Evolutionary conservation across 2,888 invertebrate species (phyloP), one percentile per base, ranked within the genome.

Genomic region (Cephus pygmeus): DNA sequence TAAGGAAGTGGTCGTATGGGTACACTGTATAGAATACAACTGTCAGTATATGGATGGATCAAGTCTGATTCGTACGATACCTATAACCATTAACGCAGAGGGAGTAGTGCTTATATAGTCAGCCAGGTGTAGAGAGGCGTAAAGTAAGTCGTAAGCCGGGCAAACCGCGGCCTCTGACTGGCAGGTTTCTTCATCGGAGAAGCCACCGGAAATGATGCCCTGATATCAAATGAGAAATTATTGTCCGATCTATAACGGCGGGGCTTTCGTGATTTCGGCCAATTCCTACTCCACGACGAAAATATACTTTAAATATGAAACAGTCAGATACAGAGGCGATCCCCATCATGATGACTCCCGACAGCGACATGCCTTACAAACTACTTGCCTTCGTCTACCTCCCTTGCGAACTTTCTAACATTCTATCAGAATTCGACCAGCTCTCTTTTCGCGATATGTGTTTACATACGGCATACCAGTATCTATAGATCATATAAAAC

Each of bases 171-270:
- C 84, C 82, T 87, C 88, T 90, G 91, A 91, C 89, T 90, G 91
- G 89, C 91, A 90, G 90, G 85, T 90, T 89, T 86, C 90, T 90
- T 91, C 90, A 90, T 91, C 88, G 90, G 86, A 85, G 88, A 90
- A 91, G 91, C 88, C 88, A 91, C 90, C 91, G 91, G 90, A 91
- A 91, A 90, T 90, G 91, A 91, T 89, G 90, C 85, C 87, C 85
- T 84, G 84, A 31, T 34, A 34, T 34, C 12, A n/a, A 68, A 15
- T 35, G 56, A 35, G 30, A 76, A 73, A 77, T 56, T 69, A 76
- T 76, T 78, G 78, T 36, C 78, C 30, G 23, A 12, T 40, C 31
- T 15, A 40, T 34, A 34, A 40, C n/a, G 75, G n/a, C 30, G 9
- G 4, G 11, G 31, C 30, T 23, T 30, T 71, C 71, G 6, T 34